A percentile compares a stretch with the other conserved stretches of the same genome.
These are phyloP conservation scores for Cyrtonyx montezumae DNA, from an alignment of 2,113 vertebrate species.

Conservation along the genomic window DNA sequence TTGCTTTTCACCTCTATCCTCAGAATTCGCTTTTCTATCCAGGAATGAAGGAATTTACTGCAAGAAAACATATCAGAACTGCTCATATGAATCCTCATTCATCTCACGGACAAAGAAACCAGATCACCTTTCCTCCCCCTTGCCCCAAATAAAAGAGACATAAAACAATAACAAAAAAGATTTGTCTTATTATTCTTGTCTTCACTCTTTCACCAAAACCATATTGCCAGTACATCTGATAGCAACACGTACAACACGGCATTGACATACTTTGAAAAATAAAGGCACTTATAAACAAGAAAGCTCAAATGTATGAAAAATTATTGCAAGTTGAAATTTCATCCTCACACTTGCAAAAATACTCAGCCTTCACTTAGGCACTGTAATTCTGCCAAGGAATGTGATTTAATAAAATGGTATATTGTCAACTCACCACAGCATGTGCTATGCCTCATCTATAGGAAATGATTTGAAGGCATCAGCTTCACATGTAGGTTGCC, in stretches of 20 bases:
- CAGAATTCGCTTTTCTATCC: neutral
- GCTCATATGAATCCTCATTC: neutral
- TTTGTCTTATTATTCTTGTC: neutral
- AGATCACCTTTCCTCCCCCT: neutral
- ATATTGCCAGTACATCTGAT: neutral
- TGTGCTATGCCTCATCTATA: slow-evolving; percentile 70
- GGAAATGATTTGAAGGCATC: slow-evolving; percentile 72
- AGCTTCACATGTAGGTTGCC: slow-evolving; percentile 67
- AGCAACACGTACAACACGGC: neutral
- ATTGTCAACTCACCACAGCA: slow-evolving; percentile 72
- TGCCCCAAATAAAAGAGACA: neutral
- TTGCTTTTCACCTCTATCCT: neutral
- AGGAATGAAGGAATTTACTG: neutral
- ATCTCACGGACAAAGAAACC: neutral
- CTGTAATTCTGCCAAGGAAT: neutral
- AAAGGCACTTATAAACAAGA: neutral
- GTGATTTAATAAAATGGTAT: neutral
- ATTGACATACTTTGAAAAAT: neutral
- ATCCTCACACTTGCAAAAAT: neutral
- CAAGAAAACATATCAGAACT: neutral
- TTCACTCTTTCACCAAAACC: neutral
- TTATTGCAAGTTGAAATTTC: neutral
- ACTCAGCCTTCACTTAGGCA: neutral
- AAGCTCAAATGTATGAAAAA: neutral
- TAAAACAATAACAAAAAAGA: neutral